Percentiles rank a stretch among this genome's conserved stretches.
phyloP scores from a whole-genome alignment of 1,140 invertebrate genomes.

The Danaus melanippus region DNA sequence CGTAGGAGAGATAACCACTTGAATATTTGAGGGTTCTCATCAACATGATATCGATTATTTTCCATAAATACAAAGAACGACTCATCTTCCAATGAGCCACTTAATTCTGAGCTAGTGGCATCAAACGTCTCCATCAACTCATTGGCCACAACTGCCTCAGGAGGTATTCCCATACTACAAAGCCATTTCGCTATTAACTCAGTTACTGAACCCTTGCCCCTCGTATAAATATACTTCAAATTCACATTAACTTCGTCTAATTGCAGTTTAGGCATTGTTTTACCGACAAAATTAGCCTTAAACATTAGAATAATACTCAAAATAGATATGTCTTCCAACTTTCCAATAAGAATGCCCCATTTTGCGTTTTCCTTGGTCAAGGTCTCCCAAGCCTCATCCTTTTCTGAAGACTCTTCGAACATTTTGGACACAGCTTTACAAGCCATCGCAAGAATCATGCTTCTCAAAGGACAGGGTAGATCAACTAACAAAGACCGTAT shows the following conservation, averaged over 20 bases:
- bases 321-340: conserved; percentile 90
- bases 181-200: conserved; percentile 89
- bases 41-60: conserved; percentile 43
- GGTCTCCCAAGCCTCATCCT: conserved; percentile 84
- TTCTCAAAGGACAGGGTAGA: conserved; percentile 79
- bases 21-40: conserved; percentile 65
- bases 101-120: conserved; percentile 15
- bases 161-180: conserved; percentile 78
- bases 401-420: conserved; percentile 62
- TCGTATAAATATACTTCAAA: conserved; percentile 80
- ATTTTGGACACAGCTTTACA: conserved; percentile 79
- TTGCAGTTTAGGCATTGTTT: conserved; percentile 71
- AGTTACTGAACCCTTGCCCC: conserved; percentile 88
- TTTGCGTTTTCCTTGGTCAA: conserved; percentile 87
- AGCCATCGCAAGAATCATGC: conserved; percentile 82
- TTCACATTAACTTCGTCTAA: conserved; percentile 78
- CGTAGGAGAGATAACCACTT: conserved; percentile 76
- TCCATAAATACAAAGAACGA: conserved; percentile 45
- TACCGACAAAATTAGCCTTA: conserved; percentile 54
- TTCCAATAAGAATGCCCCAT: conserved; percentile 88
- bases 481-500: conserved; percentile 80
- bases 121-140: conserved; percentile 45
- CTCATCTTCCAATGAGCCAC: conserved; percentile 27
- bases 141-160: conserved; percentile 62
- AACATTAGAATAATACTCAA: conserved; percentile 80